These are phyloP conservation scores for Orgyia antiqua DNA, from an alignment of 2,888 invertebrate genomes.

Conservation along the genomic window DNA sequence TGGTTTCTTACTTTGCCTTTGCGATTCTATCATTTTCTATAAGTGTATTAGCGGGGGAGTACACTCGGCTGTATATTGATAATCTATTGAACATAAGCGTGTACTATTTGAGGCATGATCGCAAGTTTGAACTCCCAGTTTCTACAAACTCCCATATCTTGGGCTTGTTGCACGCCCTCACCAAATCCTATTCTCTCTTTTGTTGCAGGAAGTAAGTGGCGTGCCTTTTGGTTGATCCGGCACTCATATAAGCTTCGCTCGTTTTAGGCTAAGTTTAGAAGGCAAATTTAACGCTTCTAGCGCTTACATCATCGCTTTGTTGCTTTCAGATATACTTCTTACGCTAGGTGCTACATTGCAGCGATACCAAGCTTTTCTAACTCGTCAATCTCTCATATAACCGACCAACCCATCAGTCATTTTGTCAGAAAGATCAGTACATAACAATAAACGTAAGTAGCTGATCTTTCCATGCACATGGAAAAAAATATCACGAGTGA, in stretches of 20 bases:
- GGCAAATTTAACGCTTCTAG: slow-evolving; percentile 63
- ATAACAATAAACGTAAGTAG: slow-evolving; percentile 37
- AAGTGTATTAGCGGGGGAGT: slow-evolving; percentile 33
- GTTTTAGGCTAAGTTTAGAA: slow-evolving; percentile 63
- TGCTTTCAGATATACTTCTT: slow-evolving; percentile 54
- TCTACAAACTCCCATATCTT: slow-evolving; percentile 45
- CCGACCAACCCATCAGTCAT: slow-evolving; percentile 22
- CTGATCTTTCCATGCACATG: slow-evolving; percentile 39
- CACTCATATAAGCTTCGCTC: slow-evolving; percentile 67
- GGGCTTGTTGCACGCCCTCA: slow-evolving; percentile 68
- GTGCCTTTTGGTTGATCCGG: slow-evolving; percentile 72
- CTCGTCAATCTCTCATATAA: slow-evolving; percentile 41
- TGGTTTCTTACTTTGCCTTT: slow-evolving; percentile 62
- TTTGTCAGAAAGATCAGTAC: slow-evolving; percentile 39
- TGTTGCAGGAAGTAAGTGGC: slow-evolving; percentile 79
- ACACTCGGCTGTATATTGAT: slow-evolving; percentile 25
- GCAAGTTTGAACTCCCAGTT: slow-evolving; percentile 44
- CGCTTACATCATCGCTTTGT: slow-evolving; percentile 58
- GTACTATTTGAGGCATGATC: slow-evolving; percentile 51
- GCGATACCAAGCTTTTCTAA: slow-evolving; percentile 44
- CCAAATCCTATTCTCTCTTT: slow-evolving; percentile 70
- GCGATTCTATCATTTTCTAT: slow-evolving; percentile 49
- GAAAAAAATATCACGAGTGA: slow-evolving; percentile 24
- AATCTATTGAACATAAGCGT: slow-evolving; percentile 33
- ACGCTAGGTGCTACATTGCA: slow-evolving; percentile 41